Percentiles rank a stretch among this genome's conserved stretches.
phyloP scores from a whole-genome alignment of 2,797 vertebrate genomes.

The Lagorchestes hirsutus region DNA sequence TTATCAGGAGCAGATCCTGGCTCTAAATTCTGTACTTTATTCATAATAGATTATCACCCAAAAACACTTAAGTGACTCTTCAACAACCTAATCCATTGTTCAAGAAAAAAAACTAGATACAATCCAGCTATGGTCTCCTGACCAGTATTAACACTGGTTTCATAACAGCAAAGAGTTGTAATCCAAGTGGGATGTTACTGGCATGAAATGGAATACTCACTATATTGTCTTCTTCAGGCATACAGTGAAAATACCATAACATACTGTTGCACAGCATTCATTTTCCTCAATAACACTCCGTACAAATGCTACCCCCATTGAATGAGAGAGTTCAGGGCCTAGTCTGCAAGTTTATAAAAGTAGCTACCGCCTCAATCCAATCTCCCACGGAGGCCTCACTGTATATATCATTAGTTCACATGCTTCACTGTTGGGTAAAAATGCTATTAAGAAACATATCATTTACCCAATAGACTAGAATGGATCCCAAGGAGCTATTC shows the following conservation, averaged over 20 bases:
- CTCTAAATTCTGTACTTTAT: neutral
- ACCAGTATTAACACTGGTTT: slow-evolving; percentile 83
- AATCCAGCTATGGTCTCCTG: slow-evolving; percentile 73
- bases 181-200: slow-evolving; percentile 80
- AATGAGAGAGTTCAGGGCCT: slow-evolving; percentile 78
- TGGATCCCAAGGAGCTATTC: slow-evolving; percentile 76
- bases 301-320: slow-evolving; percentile 79
- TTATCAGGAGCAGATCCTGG: neutral
- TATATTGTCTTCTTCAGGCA: slow-evolving; percentile 81
- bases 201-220: slow-evolving; percentile 80
- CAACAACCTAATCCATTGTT: neutral
- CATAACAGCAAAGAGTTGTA: slow-evolving; percentile 82
- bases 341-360: slow-evolving; percentile 81
- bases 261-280: slow-evolving; percentile 79
- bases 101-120: neutral
- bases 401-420: slow-evolving; percentile 83
- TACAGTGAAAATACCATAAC: slow-evolving; percentile 82
- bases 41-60: neutral
- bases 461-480: slow-evolving; percentile 76
- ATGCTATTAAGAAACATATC: slow-evolving; percentile 79
- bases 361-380: slow-evolving; percentile 78
- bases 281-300: slow-evolving; percentile 78
- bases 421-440: slow-evolving; percentile 79
- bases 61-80: neutral
- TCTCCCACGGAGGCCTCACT: slow-evolving; percentile 77